Conservation (phyloP, 2,797 vertebrate species). For the Monodelphis domestica region DNA sequence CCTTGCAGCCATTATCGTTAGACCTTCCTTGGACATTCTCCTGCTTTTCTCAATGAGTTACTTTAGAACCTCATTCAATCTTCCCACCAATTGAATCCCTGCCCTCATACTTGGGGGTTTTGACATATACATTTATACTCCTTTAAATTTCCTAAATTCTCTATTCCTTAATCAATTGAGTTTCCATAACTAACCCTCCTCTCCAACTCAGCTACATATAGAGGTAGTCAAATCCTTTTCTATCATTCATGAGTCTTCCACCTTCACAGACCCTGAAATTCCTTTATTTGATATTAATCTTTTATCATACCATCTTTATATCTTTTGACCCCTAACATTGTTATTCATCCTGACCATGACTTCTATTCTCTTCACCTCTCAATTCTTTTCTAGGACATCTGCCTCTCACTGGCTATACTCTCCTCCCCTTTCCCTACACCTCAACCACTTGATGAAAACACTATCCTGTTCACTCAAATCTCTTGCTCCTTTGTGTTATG, state of each 20-base stretch:
- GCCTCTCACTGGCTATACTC: not conserved
- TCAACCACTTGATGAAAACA: not conserved
- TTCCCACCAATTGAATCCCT: not conserved
- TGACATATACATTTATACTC: not conserved
- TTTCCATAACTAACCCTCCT: not conserved
- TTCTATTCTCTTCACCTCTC: not conserved
- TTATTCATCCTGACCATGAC: not conserved
- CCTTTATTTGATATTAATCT: not conserved
- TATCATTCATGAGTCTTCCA: not conserved
- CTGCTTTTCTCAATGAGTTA: not conserved
- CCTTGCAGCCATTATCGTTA: not conserved
- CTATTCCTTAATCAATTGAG: not conserved
- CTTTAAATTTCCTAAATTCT: not conserved
- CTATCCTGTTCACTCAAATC: not conserved
- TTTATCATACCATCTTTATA: not conserved
- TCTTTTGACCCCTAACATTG: not conserved
- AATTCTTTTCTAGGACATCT: not conserved
- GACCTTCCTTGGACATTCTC: not conserved
- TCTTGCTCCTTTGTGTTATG: not conserved
- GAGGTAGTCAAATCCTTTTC: not conserved
- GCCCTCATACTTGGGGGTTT: not conserved
- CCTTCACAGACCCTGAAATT: not conserved
- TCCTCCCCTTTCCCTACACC: not conserved
- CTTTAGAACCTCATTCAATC: not conserved
- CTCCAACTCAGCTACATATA: not conserved